These are phyloP conservation scores for Sander vitreus DNA, from an alignment of 2,113 vertebrate species.

Conservation along the genomic window DNA sequence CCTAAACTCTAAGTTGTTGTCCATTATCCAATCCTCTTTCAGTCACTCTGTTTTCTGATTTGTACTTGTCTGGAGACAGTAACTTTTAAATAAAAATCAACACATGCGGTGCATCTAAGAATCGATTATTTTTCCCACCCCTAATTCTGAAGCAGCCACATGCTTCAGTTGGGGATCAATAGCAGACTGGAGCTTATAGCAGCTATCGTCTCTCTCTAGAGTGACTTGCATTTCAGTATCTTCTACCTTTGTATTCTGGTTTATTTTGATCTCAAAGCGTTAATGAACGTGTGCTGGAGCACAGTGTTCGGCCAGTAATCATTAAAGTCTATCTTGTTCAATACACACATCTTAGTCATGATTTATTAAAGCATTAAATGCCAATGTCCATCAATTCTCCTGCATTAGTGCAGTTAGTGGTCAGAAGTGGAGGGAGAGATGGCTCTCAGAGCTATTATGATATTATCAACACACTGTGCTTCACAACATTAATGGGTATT, in stretches of 20 bases:
- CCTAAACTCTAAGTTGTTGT: too few relatives aligned
- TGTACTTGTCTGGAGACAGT: too few relatives aligned
- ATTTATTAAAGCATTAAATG: slow-evolving; percentile 19
- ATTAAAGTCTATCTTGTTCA: background rate
- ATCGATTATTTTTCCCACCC: too few relatives aligned
- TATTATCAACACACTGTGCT: slow-evolving; percentile 42
- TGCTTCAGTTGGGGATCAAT: slow-evolving; percentile 30
- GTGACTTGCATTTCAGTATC: background rate
- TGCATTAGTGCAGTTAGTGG: background rate
- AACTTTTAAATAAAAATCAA: too few relatives aligned
- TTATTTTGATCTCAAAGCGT: background rate
- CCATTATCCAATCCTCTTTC: too few relatives aligned
- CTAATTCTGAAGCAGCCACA: background rate
- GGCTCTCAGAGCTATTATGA: slow-evolving; percentile 27
- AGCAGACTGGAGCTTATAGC: background rate
- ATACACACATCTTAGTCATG: background rate
- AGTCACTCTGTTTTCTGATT: too few relatives aligned
- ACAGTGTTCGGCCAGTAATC: background rate
- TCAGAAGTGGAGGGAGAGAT: slow-evolving; percentile 21
- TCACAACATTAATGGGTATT: slow-evolving; percentile 44
- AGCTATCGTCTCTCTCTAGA: background rate
- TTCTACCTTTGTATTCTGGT: background rate
- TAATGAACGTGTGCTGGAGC: background rate
- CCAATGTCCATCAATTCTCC: slow-evolving; percentile 1
- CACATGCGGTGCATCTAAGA: too few relatives aligned